Conservation (phyloP, 2,113 vertebrate species). For the Hemibagrus wyckioides region DNA sequence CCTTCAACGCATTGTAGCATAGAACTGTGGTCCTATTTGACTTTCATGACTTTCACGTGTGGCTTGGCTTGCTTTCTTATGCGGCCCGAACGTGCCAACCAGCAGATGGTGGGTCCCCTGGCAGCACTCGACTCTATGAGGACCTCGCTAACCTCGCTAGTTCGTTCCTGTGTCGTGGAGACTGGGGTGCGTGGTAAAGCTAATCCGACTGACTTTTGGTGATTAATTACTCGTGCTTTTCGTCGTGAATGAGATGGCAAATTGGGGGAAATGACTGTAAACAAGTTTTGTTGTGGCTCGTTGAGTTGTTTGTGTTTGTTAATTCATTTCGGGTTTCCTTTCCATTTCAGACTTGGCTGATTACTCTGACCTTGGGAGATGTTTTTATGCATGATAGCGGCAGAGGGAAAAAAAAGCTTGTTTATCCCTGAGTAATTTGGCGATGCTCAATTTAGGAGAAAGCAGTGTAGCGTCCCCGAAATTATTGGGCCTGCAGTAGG, state of each 20-base stretch:
- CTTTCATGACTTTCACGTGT: slow-evolving; percentile 65
- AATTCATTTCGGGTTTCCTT: not conserved
- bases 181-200: slow-evolving; percentile 26
- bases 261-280: slow-evolving; percentile 2
- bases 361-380: slow-evolving; percentile 20
- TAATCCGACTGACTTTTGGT: slow-evolving; percentile 26
- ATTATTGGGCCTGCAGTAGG: slow-evolving; percentile 6
- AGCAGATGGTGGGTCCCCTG: slow-evolving; percentile 73
- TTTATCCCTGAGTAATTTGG: slow-evolving; percentile 30
- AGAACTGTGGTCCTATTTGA: slow-evolving; percentile 59
- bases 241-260: not conserved
- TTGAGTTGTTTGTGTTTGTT: not conserved
- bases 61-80: slow-evolving; percentile 68
- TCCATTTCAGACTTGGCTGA: slow-evolving; percentile 1
- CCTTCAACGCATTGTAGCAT: slow-evolving; percentile 44
- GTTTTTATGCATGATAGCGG: slow-evolving; percentile 11
- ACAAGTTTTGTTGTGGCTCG: not conserved
- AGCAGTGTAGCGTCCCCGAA: not conserved
- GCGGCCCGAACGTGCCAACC: slow-evolving; percentile 66
- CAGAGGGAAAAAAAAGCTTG: slow-evolving; percentile 9
- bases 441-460: slow-evolving; percentile 22
- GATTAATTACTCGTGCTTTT: slow-evolving; percentile 7
- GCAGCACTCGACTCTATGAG: slow-evolving; percentile 47
- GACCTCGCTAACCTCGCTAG: slow-evolving; percentile 55
- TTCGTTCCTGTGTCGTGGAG: slow-evolving; percentile 60